Evolutionary conservation across 2,113 vertebrate genomes (phyloP).

Genomic region (Regulus satrapa): DNA sequence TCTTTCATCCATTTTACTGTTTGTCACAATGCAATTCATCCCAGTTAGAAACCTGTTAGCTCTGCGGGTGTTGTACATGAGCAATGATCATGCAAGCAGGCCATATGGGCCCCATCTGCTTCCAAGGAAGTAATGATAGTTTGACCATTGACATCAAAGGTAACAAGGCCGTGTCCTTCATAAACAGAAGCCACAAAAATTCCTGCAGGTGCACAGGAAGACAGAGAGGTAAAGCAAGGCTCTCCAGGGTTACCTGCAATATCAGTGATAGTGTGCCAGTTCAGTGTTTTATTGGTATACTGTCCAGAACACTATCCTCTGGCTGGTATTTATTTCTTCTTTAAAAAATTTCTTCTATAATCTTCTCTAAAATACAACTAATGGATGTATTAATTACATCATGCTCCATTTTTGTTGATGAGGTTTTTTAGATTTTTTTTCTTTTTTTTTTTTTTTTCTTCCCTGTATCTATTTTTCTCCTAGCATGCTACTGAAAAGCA

Average conservation of each 20-base stretch:
- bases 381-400: neutral
- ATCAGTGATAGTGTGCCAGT: neutral
- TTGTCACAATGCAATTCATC: neutral
- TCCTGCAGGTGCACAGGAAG: neutral
- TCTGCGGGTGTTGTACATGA: slow-evolving; percentile 31
- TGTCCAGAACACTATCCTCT: neutral
- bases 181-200: neutral
- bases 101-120: slow-evolving; percentile 54
- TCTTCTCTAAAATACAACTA: neutral
- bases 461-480: neutral
- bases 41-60: slow-evolving; percentile 31
- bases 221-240: neutral
- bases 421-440: neutral
- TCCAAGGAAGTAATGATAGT: neutral
- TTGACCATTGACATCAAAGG: slow-evolving; percentile 45
- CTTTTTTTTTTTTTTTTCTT: neutral
- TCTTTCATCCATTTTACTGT: neutral
- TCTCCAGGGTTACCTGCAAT: neutral
- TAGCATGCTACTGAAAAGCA: neutral
- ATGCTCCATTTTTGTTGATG: neutral
- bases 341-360: no score
- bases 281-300: neutral
- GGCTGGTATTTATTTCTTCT: neutral
- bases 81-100: slow-evolving; percentile 20
- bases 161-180: neutral